Evolutionary conservation across 2,113 vertebrate genomes (phyloP).

Genomic region (Zosterops japonicus): DNA sequence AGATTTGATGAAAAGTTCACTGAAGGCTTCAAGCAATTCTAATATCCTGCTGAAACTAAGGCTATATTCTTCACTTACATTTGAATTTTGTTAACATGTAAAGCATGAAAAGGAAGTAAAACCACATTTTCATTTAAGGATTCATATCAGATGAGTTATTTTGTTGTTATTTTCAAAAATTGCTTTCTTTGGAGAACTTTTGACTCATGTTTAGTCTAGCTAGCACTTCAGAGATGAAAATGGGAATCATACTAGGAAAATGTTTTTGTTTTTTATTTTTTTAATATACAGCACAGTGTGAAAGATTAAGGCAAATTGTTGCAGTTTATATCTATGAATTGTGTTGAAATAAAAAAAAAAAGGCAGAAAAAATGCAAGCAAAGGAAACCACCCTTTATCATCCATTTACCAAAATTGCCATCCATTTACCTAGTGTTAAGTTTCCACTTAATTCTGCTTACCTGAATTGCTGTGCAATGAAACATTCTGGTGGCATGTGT

Average conservation of each 20-base stretch:
- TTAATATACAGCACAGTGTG: neutral
- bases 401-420: neutral
- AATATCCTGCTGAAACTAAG: constrained; percentile 22
- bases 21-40: neutral
- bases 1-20: neutral
- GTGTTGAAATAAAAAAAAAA: neutral
- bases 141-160: neutral
- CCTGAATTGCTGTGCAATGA: neutral
- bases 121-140: neutral
- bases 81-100: neutral
- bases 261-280: neutral
- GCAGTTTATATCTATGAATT: neutral
- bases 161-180: neutral
- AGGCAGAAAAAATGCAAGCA: neutral
- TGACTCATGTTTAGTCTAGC: neutral
- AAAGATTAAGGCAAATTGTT: neutral
- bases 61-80: neutral
- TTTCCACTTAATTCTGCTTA: neutral
- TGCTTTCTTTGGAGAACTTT: neutral
- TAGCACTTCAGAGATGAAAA: neutral
- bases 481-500: neutral
- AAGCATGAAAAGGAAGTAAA: neutral
- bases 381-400: neutral
- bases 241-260: neutral
- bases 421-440: neutral